Evolutionary conservation across 92 coral and sea anemone species (phyloP).

Genomic region (Parazoanthus darwini): DNA sequence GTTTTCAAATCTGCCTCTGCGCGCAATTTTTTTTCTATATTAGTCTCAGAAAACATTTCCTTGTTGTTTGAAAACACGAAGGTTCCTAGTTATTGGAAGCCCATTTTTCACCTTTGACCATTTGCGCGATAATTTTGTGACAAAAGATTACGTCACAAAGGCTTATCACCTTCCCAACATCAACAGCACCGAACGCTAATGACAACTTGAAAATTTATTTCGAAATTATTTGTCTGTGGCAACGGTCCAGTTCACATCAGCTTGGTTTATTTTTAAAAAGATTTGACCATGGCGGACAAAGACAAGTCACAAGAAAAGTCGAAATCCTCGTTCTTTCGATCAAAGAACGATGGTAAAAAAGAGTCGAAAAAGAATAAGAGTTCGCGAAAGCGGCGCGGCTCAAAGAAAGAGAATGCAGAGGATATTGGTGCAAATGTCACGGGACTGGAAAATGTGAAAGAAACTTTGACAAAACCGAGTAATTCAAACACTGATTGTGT

Average conservation of each 20-base stretch:
- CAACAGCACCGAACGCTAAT: neutral
- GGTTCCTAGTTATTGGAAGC: neutral
- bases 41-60: neutral
- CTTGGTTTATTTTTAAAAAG: neutral
- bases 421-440: conserved; percentile 3
- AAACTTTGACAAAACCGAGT: neutral
- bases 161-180: neutral
- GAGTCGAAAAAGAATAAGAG: conserved; percentile 10
- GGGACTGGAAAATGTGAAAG: neutral
- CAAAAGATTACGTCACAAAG: conserved; percentile 41
- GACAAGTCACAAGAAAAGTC: conserved; percentile 25
- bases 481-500: neutral
- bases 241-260: conserved; percentile 43
- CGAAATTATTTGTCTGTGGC: conserved; percentile 30
- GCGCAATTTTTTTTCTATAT: conserved; percentile 13
- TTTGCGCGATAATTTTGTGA: conserved; percentile 24
- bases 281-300: conserved; percentile 31
- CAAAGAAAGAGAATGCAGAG: conserved; percentile 13
- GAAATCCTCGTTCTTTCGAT: conserved; percentile 27
- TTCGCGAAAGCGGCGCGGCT: neutral
- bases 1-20: neutral
- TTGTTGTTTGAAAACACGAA: neutral
- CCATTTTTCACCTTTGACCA: conserved; percentile 14
- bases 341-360: conserved; percentile 9
- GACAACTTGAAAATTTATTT: conserved; percentile 34